Conservation (phyloP, 2,888 invertebrate genomes). For the Cyrtodaria siliqua region DNA sequence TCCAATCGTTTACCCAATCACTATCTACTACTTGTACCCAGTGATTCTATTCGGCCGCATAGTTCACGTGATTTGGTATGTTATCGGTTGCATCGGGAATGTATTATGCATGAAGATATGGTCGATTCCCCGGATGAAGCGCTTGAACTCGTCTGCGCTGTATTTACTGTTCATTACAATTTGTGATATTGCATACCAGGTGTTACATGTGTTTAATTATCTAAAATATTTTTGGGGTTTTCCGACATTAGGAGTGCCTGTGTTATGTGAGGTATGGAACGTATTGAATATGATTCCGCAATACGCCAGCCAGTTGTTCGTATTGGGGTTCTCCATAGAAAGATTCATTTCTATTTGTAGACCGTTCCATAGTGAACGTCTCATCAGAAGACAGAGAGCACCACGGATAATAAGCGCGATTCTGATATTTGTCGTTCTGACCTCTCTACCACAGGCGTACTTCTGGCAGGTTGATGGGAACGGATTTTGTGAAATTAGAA, state of each 20-base stretch:
- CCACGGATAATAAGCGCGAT: slow-evolving; percentile 75
- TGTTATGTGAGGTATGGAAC: slow-evolving; percentile 81
- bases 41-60: slow-evolving; percentile 77
- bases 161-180: slow-evolving; percentile 82
- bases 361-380: slow-evolving; percentile 81
- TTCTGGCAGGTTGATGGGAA: slow-evolving; percentile 78
- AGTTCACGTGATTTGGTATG: slow-evolving; percentile 82
- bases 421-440: slow-evolving; percentile 59
- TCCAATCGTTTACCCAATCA: slow-evolving; percentile 50
- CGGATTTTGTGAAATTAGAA: slow-evolving; percentile 61
- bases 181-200: slow-evolving; percentile 80
- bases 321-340: slow-evolving; percentile 84
- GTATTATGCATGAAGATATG: slow-evolving; percentile 81
- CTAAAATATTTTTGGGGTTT: slow-evolving; percentile 83
- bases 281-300: slow-evolving; percentile 80
- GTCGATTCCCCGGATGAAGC: slow-evolving; percentile 79
- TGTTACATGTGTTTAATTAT: slow-evolving; percentile 81
- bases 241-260: slow-evolving; percentile 70
- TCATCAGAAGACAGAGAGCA: slow-evolving; percentile 78
- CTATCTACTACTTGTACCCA: slow-evolving; percentile 61
- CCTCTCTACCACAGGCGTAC: slow-evolving; percentile 80
- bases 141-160: slow-evolving; percentile 82
- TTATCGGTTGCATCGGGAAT: slow-evolving; percentile 82
- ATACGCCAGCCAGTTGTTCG: slow-evolving; percentile 83
- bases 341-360: slow-evolving; percentile 82